Percentiles rank a stretch among this genome's conserved stretches.
phyloP scores from a whole-genome alignment of 2,797 vertebrate genomes.

The Perdix hodgsoniae region DNA sequence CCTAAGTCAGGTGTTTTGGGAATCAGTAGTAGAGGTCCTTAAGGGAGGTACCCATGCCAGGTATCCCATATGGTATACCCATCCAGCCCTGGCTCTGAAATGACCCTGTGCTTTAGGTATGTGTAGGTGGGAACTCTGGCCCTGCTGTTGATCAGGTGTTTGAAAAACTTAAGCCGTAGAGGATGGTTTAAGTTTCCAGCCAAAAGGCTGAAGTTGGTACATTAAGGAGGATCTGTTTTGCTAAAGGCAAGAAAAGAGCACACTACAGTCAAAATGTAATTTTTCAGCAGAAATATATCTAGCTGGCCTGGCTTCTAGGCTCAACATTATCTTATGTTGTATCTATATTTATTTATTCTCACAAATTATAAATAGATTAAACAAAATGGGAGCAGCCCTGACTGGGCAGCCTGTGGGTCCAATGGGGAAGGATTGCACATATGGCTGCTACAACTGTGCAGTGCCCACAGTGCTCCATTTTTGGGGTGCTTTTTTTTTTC shows the following conservation, averaged over 20 bases:
- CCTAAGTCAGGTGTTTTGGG: background rate
- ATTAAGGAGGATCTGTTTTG: background rate
- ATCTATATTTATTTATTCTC: constrained; percentile 48
- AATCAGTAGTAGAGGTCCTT: too few species aligned
- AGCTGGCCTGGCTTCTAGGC: constrained; percentile 36
- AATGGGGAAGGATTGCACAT: accelerated
- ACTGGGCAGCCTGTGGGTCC: background rate
- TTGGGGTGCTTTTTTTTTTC: background rate
- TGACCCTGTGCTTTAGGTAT: background rate
- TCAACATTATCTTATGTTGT: constrained; percentile 9
- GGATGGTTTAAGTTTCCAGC: background rate
- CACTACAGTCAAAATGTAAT: constrained; percentile 62
- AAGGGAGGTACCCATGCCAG: too few species aligned
- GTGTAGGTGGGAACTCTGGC: accelerated
- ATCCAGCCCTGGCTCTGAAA: background rate
- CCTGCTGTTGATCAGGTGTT: background rate
- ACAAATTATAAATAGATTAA: background rate
- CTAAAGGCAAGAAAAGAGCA: constrained; percentile 34
- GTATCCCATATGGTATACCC: too few species aligned
- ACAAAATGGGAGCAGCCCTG: background rate
- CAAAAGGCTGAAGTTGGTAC: background rate
- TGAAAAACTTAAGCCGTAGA: background rate
- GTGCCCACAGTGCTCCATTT: background rate
- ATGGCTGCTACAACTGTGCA: accelerated
- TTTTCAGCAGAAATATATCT: constrained; percentile 49